Percentiles rank a stretch among this genome's conserved stretches.
Conservation (phyloP, 2,888 invertebrate genomes). For the Petrolisthes cinctipes region DNA sequence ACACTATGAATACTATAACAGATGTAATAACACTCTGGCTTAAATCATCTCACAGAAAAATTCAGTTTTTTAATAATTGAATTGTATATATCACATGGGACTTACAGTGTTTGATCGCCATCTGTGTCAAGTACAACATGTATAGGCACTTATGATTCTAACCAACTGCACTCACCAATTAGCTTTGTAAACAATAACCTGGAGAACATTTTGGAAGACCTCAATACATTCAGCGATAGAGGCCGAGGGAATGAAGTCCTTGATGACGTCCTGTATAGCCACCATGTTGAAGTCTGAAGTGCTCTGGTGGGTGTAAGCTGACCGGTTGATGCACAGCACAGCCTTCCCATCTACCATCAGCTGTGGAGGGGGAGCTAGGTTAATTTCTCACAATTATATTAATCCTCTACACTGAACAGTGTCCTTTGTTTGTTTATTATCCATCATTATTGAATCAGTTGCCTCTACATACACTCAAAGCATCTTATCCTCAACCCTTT, state of each 20-base stretch:
- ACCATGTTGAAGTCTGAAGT: constrained; percentile 60
- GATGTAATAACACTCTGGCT: too few relatives aligned
- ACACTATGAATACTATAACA: too few relatives aligned
- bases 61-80: background rate
- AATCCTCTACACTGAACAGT: too few relatives aligned
- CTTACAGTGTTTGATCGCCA: background rate
- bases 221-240: constrained; percentile 62
- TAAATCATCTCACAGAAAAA: background rate
- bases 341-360: constrained; percentile 60
- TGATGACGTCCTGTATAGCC: constrained; percentile 64
- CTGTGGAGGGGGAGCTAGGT: constrained; percentile 21
- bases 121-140: background rate
- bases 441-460: too few relatives aligned
- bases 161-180: constrained; percentile 57
- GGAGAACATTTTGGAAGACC: constrained; percentile 63
- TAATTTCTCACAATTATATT: too few relatives aligned
- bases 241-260: constrained; percentile 64
- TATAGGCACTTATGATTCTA: background rate
- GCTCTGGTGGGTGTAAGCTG: constrained; percentile 55
- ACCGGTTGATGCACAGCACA: constrained; percentile 63
- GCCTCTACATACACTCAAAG: too few relatives aligned
- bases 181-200: constrained; percentile 64
- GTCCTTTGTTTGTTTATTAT: too few relatives aligned
- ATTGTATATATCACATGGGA: background rate
- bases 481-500: too few relatives aligned